Conservation (phyloP, 2,888 invertebrate genomes). For the Heteromurus nitidus region DNA sequence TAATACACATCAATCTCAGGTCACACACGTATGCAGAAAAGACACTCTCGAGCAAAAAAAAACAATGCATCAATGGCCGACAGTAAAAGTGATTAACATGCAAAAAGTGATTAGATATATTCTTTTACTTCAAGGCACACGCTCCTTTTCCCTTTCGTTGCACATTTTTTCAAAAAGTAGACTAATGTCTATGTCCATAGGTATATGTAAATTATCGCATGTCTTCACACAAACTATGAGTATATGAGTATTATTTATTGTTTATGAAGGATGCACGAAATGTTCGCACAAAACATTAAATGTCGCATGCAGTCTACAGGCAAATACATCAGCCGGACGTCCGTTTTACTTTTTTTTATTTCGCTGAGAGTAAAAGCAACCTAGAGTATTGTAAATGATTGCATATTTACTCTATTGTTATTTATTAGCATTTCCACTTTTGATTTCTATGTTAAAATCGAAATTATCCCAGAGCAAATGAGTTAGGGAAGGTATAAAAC, state of each 20-base stretch:
- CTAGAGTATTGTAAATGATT: slow-evolving; percentile 31
- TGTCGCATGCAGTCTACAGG: slow-evolving; percentile 36
- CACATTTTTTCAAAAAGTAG: slow-evolving; percentile 26
- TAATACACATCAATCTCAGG: background rate
- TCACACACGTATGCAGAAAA: background rate
- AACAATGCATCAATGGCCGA: slow-evolving; percentile 14
- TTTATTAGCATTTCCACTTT: slow-evolving; percentile 46
- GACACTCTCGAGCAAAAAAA: background rate
- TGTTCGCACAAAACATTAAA: no score
- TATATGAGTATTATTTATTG: background rate
- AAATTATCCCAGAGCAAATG: slow-evolving; percentile 41
- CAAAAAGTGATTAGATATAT: slow-evolving; percentile 14
- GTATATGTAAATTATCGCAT: background rate
- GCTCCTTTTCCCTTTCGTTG: no score
- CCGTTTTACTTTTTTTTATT: slow-evolving; percentile 50
- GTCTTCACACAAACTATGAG: background rate
- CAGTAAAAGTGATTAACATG: slow-evolving; percentile 38
- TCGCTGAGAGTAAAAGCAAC: slow-evolving; percentile 20
- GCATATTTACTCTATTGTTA: background rate
- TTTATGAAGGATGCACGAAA: background rate
- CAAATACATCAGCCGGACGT: slow-evolving; percentile 48
- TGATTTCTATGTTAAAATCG: slow-evolving; percentile 51
- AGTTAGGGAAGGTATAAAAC: slow-evolving; percentile 1
- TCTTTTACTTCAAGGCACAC: slow-evolving; percentile 41
- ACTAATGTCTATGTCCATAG: background rate